phyloP scores from a whole-genome alignment of 1,140 invertebrate species.

The Trigoniulus corallinus region DNA sequence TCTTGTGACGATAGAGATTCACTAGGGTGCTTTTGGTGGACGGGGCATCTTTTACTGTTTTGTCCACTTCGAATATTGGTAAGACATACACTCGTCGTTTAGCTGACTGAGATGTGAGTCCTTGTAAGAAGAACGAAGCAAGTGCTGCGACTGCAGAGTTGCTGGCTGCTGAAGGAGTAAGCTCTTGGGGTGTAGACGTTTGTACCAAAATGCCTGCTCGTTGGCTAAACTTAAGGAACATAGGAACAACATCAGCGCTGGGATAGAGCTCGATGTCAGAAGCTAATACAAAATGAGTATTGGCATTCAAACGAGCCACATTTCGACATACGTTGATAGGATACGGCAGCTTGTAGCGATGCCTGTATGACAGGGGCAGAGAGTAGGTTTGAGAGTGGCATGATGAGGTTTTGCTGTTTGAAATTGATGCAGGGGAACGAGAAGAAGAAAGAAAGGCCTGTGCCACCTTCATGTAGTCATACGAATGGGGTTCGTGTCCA shows the following conservation, averaged over 20 bases:
- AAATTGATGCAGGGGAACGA: no score
- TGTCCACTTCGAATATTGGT: conserved; percentile 50
- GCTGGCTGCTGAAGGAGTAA: conserved; percentile 40
- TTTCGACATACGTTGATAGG: conserved; percentile 77
- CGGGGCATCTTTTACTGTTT: conserved; percentile 33
- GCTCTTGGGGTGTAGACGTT: conserved; percentile 41
- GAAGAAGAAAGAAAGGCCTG: no score
- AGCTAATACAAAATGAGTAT: conserved; percentile 65
- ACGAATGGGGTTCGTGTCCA: no score
- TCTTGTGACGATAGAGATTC: conserved; percentile 23
- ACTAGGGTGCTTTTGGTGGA: conserved; percentile 28
- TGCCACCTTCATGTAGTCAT: no score
- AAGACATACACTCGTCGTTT: conserved; percentile 21
- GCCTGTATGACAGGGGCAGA: conserved; percentile 41
- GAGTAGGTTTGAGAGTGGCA: background rate
- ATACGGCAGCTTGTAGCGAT: conserved; percentile 58
- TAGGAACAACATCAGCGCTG: conserved; percentile 3
- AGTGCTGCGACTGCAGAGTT: conserved; percentile 39
- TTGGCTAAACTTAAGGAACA: conserved; percentile 9
- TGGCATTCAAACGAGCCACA: conserved; percentile 58
- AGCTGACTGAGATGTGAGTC: conserved; percentile 23
- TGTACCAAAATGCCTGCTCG: conserved; percentile 29
- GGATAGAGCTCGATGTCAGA: conserved; percentile 80
- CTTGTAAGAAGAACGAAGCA: background rate
- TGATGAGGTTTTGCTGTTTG: background rate